These are phyloP conservation scores for Coregonus ussuriensis DNA, from an alignment of 2,797 vertebrate species.

Conservation along the genomic window DNA sequence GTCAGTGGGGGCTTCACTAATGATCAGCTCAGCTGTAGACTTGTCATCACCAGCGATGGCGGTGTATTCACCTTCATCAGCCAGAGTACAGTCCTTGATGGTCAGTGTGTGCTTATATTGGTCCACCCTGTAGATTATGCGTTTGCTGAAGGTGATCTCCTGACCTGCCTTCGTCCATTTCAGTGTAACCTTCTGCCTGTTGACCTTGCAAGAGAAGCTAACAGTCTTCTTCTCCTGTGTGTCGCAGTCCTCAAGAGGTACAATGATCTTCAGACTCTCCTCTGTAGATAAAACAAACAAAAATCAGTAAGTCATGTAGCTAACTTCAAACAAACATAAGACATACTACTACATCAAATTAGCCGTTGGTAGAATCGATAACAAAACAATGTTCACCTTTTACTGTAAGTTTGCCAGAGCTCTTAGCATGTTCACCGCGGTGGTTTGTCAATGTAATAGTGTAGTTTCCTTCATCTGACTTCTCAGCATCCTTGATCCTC, in stretches of 20 bases:
- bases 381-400: constrained; percentile 73
- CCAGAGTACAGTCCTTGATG: constrained; percentile 91
- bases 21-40: constrained; percentile 91
- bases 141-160: constrained; percentile 86
- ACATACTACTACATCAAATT: not conserved
- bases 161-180: constrained; percentile 91
- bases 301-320: not conserved
- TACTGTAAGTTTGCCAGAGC: constrained; percentile 82
- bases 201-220: constrained; percentile 96
- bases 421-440: constrained; percentile 89
- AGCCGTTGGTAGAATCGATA: not conserved
- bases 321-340: not conserved
- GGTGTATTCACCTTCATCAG: constrained; percentile 93
- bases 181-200: constrained; percentile 86
- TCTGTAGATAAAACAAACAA: constrained; percentile 72
- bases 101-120: constrained; percentile 93
- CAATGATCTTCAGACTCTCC: constrained; percentile 90
- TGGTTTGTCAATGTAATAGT: constrained; percentile 85
- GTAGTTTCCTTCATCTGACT: constrained; percentile 86
- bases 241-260: constrained; percentile 93
- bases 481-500: constrained; percentile 85
- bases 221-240: constrained; percentile 95
- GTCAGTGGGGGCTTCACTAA: constrained; percentile 94
- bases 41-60: constrained; percentile 87
- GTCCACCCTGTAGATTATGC: constrained; percentile 87